phyloP scores from a whole-genome alignment of 2,888 invertebrate species.

The Drosophila helvetica region DNA sequence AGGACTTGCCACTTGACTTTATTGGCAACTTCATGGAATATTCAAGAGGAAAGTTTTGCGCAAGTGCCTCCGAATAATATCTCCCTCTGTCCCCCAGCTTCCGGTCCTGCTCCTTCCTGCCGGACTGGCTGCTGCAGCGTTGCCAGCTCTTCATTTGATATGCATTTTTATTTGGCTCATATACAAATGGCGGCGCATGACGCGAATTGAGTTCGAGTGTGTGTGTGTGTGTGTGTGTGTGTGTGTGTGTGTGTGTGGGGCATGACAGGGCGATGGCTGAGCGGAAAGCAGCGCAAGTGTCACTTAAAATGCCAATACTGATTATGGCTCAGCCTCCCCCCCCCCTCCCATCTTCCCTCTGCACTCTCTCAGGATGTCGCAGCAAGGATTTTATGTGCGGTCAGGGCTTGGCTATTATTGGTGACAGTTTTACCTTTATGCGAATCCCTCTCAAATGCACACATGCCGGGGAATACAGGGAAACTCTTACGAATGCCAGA shows the following conservation, averaged over 20 bases:
- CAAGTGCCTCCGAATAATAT: conserved; percentile 75
- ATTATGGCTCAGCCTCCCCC: conserved; percentile 59
- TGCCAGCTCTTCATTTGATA: conserved; percentile 65
- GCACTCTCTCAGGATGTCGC: conserved; percentile 24
- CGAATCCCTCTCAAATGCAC: conserved; percentile 54
- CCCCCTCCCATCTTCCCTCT: conserved; percentile 2
- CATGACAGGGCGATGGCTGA: conserved; percentile 14
- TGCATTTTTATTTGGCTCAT: conserved; percentile 81
- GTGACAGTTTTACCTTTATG: conserved; percentile 76
- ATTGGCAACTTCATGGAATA: conserved; percentile 82
- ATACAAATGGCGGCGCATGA: conserved; percentile 70
- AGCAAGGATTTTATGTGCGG: conserved; percentile 68
- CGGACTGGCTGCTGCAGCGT: conserved; percentile 13
- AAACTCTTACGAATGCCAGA: neutral
- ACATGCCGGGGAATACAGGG: conserved; percentile 29
- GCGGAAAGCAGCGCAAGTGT: conserved; percentile 58
- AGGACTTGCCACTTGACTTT: conserved; percentile 80
- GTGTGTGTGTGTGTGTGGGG: conserved; percentile 17
- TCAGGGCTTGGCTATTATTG: conserved; percentile 72
- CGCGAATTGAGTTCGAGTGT: conserved; percentile 34
- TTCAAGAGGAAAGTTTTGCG: conserved; percentile 73
- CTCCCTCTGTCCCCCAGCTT: conserved; percentile 13
- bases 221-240: conserved; percentile 10
- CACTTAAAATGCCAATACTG: conserved; percentile 80
- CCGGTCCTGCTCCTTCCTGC: neutral